Base-by-base conservation (phyloP, 2,797 vertebrate species). In the Apogon hyalosoma region DNA sequence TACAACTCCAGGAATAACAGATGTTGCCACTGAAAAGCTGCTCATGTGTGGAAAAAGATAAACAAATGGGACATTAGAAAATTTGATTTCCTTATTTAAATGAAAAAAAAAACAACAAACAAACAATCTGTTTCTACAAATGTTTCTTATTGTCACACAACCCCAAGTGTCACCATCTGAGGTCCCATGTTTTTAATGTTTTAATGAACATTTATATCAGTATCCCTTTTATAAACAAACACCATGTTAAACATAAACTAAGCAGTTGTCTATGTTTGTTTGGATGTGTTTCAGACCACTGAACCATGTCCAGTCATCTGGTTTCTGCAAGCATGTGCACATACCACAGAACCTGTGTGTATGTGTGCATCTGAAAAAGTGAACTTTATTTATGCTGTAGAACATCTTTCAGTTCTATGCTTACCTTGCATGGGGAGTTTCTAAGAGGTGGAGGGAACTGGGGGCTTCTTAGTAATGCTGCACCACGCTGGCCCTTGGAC, bases 391-490 rank as follows among this genome's bases (percentile, higher is more conserved):
- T 16, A 18, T 16, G 13, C 6, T n/a, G 2, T 38, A 21, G 15
- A 39, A 43, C 1, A 58, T 28, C 13, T 7, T 8, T 58, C 7
- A 10, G 3, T 15, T 9, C 7, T 55, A 53, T 33, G 54, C 96
- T 97, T 92, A 93, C 98, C 94, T 93, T 93, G 43, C 98, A 99
- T 0, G 93, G 95, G 12, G 98, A 96, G 83, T 97, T 98, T 85
- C 96, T 96, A 36, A 99, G 91, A 3, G 98, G 97, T 39, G 96
- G 94, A 0, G 97, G 96, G 80, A 97, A 98, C 0, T 94, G 80
- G 1, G 91, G 74, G 39, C 97, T 98, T 86, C 94, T 95, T 75
- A 98, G 89, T 2, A 83, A 83, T 3, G 77, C 93, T 61, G 93
- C 82, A 79, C 88, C 68, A 53, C 81, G 67, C 69, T 77, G 85